These are phyloP conservation scores for Cremastobaeus sp. DNA, from an alignment of 2,888 invertebrate genomes.

Conservation along the genomic window DNA sequence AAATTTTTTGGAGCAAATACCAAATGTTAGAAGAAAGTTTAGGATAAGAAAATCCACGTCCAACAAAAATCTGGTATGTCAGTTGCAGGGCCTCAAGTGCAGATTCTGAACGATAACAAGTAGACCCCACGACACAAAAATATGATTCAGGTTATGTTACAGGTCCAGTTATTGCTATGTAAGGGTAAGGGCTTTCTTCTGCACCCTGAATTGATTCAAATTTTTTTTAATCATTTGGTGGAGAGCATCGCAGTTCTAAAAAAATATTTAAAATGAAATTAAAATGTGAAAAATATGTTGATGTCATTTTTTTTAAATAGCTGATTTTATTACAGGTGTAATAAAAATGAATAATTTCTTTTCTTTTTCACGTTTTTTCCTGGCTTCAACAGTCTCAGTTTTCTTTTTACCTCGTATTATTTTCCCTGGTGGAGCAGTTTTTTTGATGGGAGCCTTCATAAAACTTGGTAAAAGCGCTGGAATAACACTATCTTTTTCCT, in stretches of 20 bases:
- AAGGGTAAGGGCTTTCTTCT: not conserved
- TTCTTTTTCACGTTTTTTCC: too few species aligned
- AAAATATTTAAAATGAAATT: not conserved
- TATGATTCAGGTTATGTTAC: not conserved
- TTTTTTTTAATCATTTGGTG: not conserved
- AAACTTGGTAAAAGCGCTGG: too few species aligned
- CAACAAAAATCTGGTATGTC: not conserved
- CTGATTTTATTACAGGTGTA: too few species aligned
- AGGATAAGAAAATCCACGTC: slow-evolving; percentile 1
- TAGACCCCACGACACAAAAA: not conserved
- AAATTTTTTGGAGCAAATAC: slow-evolving; percentile 7
- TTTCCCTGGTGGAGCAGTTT: too few species aligned
- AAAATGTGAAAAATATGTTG: too few species aligned
- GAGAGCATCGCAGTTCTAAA: not conserved
- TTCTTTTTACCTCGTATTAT: too few species aligned
- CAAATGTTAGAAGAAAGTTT: not conserved
- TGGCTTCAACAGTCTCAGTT: too few species aligned
- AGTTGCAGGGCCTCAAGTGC: not conserved
- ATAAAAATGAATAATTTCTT: too few species aligned
- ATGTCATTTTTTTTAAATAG: slow-evolving; percentile 29
- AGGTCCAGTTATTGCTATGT: slow-evolving; percentile 12
- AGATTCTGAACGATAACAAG: not conserved
- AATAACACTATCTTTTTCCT: too few species aligned
- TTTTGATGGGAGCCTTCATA: too few species aligned
- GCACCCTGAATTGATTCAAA: not conserved